phyloP scores from a whole-genome alignment of 2,888 invertebrate species.

The Rhabditophanes sp. region DNA sequence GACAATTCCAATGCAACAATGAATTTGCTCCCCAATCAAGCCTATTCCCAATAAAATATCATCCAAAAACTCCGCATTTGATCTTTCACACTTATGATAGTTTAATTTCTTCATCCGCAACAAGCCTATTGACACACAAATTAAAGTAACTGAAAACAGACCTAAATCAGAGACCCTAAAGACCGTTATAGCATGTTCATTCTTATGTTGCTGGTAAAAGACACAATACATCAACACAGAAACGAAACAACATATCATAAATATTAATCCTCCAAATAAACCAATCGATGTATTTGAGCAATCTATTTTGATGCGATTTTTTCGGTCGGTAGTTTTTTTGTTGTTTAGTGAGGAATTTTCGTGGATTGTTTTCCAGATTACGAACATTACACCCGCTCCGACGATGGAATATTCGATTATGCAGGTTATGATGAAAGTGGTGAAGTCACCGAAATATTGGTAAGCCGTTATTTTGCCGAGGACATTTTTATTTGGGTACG shows the following conservation, averaged over 20 bases:
- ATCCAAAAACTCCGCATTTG: slow-evolving; percentile 37
- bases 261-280: slow-evolving; percentile 35
- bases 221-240: slow-evolving; percentile 38
- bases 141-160: slow-evolving; percentile 29
- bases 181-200: slow-evolving; percentile 23
- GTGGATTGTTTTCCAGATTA: slow-evolving; percentile 37
- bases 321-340: too few relatives aligned
- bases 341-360: too few relatives aligned
- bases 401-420: slow-evolving; percentile 37
- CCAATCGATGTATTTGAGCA: slow-evolving; percentile 42
- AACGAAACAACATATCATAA: slow-evolving; percentile 32
- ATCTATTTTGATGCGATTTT: slow-evolving; percentile 32
- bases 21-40: slow-evolving; percentile 30
- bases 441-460: slow-evolving; percentile 37
- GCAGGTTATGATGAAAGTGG: slow-evolving; percentile 38
- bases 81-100: slow-evolving; percentile 15
- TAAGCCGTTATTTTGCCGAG: slow-evolving; percentile 19
- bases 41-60: slow-evolving; percentile 38
- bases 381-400: slow-evolving; percentile 41
- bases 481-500: slow-evolving; percentile 5
- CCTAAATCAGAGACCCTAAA: slow-evolving; percentile 33
- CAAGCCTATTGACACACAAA: slow-evolving; percentile 28
- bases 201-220: slow-evolving; percentile 24
- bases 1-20: too few relatives aligned
- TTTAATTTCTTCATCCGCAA: slow-evolving; percentile 21